Conservation (phyloP, 2,888 invertebrate species). For the Hedya salicella region DNA sequence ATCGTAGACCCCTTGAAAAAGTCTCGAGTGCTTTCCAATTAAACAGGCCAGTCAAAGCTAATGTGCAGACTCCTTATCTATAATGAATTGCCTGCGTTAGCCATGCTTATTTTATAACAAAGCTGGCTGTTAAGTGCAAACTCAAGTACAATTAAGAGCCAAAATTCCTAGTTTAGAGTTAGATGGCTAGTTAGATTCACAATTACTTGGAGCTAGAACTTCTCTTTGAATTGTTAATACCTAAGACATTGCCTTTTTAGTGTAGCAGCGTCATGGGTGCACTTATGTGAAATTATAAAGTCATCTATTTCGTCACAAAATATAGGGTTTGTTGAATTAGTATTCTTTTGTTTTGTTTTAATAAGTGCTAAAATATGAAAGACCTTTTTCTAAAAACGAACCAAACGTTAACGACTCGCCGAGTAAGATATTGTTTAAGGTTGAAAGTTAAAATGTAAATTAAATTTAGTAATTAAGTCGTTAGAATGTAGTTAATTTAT, state of each 20-base stretch:
- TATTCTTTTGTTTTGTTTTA: neutral
- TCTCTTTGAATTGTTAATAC: neutral
- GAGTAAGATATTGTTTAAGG: slow-evolving; percentile 24
- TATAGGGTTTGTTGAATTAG: neutral
- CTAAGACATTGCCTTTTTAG: neutral
- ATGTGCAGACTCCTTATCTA: neutral
- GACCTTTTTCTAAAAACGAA: slow-evolving; percentile 6
- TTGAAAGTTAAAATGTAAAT: slow-evolving; percentile 14
- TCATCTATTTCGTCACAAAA: neutral
- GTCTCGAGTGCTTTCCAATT: neutral
- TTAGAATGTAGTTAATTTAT: slow-evolving; percentile 28
- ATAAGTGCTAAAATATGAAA: neutral
- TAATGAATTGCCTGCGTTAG: neutral
- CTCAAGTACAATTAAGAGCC: neutral
- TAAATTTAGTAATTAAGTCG: slow-evolving; percentile 18
- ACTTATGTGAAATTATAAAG: too few relatives aligned
- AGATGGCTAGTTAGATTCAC: neutral
- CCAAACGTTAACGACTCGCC: slow-evolving; percentile 14
- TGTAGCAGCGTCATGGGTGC: neutral
- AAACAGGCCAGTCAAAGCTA: neutral
- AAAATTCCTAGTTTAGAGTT: neutral
- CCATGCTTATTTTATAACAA: neutral
- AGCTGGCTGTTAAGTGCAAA: neutral
- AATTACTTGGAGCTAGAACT: neutral
- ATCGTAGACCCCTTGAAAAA: too few relatives aligned